Evolutionary conservation across 2,113 vertebrate species (phyloP).

Genomic region (Brachyhypopomus occidentalis): DNA sequence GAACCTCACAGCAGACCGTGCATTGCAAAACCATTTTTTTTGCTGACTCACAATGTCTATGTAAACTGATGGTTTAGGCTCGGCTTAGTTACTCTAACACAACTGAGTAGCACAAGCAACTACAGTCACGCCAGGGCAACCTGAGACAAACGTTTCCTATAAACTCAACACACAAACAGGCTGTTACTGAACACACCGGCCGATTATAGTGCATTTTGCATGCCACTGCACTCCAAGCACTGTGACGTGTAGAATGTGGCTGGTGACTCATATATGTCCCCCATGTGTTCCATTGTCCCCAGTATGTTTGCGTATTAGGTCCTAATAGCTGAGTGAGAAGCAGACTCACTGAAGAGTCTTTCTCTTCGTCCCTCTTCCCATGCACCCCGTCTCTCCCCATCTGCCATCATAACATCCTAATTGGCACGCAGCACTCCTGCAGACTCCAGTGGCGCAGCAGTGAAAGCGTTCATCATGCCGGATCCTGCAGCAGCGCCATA

Average conservation of each 20-base stretch:
- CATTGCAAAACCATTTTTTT: not conserved
- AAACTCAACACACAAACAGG: not conserved
- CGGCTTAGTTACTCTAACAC: not conserved
- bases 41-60: not conserved
- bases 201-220: not conserved
- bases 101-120: slow-evolving; percentile 15
- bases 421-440: too few relatives aligned
- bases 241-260: not conserved
- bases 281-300: not conserved
- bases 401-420: too few relatives aligned
- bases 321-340: not conserved
- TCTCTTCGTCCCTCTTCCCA: too few relatives aligned
- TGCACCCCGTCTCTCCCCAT: too few relatives aligned
- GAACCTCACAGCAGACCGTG: too few relatives aligned
- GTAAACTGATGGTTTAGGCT: not conserved
- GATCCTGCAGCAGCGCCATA: not conserved
- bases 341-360: too few relatives aligned
- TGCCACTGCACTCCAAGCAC: not conserved
- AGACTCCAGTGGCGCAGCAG: too few relatives aligned
- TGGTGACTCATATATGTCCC: not conserved
- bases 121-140: slow-evolving; percentile 5
- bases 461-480: not conserved
- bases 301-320: not conserved
- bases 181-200: slow-evolving; percentile 3
- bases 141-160: slow-evolving; percentile 20